Evolutionary conservation across 2,113 vertebrate species (phyloP).

Genomic region (Clarias batrachus): DNA sequence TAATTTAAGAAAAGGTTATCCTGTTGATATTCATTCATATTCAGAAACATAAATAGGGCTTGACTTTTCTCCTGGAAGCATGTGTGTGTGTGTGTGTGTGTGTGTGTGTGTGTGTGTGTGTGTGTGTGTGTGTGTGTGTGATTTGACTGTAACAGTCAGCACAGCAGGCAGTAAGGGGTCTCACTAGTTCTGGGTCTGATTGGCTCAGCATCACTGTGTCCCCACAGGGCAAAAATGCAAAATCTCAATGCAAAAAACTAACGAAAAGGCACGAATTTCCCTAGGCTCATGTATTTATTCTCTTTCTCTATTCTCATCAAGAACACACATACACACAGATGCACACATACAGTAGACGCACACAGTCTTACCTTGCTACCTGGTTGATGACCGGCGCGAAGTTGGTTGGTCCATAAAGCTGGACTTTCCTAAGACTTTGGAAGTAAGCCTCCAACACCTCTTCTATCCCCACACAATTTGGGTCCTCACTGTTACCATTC

Average conservation of each 20-base stretch:
- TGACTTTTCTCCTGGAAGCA: neutral
- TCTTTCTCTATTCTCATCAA: no score
- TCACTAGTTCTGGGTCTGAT: conserved; percentile 55
- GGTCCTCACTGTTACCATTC: conserved; percentile 80
- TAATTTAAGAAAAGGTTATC: neutral
- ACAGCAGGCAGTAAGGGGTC: conserved; percentile 48
- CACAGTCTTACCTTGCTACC: conserved; percentile 78
- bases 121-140: neutral
- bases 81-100: neutral
- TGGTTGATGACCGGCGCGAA: conserved; percentile 86
- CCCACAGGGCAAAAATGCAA: conserved; percentile 35
- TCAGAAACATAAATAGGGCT: neutral
- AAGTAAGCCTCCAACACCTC: conserved; percentile 84
- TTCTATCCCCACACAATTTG: conserved; percentile 82
- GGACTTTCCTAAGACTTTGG: conserved; percentile 82
- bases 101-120: neutral
- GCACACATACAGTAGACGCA: neutral
- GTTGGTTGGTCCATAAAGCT: conserved; percentile 86
- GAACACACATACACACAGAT: neutral
- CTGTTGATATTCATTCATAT: conserved; percentile 11
- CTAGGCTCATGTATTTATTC: neutral
- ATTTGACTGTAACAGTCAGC: conserved; percentile 33
- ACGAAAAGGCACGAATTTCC: conserved; percentile 47
- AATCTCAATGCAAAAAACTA: conserved; percentile 2
- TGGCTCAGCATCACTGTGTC: conserved; percentile 52